Evolutionary conservation across 1,140 invertebrate genomes (phyloP).

Genomic region (Drosophila lacertosa): DNA sequence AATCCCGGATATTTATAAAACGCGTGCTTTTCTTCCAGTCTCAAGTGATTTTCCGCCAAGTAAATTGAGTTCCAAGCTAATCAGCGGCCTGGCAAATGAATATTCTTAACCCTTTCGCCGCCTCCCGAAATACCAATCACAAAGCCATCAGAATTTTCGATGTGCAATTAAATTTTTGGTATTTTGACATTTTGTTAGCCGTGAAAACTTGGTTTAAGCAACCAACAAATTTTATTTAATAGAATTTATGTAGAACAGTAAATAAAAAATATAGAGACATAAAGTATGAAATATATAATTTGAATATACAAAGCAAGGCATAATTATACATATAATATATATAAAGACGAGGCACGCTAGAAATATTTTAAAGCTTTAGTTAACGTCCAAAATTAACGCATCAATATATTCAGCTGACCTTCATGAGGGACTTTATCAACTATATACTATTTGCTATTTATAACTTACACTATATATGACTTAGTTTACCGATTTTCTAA

Average conservation of each 20-base stretch:
- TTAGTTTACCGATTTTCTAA: conserved; percentile 23
- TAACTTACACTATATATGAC: conserved; percentile 16
- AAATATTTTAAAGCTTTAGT: too few species aligned
- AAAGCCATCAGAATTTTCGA: conserved; percentile 54
- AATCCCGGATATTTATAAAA: conserved; percentile 9
- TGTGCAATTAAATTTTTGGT: conserved; percentile 62
- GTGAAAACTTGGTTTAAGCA: conserved; percentile 11
- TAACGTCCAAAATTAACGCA: background rate
- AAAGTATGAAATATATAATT: too few species aligned
- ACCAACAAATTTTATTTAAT: background rate
- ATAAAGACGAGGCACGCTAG: too few species aligned
- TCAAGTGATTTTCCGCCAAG: conserved; percentile 23
- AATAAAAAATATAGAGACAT: too few species aligned
- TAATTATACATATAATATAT: too few species aligned
- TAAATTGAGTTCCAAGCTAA: conserved; percentile 11
- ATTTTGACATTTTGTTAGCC: conserved; percentile 16
- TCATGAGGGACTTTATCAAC: background rate
- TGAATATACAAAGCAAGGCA: too few species aligned
- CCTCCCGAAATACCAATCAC: background rate
- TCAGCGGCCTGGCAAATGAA: conserved; percentile 15
- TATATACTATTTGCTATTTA: conserved; percentile 2
- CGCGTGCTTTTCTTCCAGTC: conserved; percentile 26
- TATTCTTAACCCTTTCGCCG: background rate
- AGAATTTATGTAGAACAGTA: too few species aligned
- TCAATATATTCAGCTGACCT: background rate